These are phyloP conservation scores for Lagorchestes hirsutus DNA, from an alignment of 2,797 vertebrate genomes.

Conservation along the genomic window DNA sequence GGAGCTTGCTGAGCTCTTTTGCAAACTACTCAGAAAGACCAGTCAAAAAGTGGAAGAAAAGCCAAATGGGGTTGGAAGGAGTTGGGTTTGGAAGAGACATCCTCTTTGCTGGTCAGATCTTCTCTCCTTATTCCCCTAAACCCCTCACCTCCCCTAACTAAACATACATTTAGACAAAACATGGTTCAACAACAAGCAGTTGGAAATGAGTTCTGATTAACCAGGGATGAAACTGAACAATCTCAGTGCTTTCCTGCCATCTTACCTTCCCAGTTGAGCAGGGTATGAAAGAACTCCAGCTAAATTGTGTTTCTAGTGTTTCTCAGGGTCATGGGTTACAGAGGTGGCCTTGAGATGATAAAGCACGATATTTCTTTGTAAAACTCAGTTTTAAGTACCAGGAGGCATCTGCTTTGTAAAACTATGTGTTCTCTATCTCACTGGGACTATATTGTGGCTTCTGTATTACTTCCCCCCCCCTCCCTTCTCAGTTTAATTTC, in stretches of 20 bases:
- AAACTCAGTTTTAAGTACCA: neutral
- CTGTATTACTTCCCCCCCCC: neutral
- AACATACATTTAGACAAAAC: neutral
- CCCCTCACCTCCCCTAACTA: neutral
- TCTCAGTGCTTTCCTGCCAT: neutral
- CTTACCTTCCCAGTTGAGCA: constrained; percentile 29
- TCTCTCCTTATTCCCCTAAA: neutral
- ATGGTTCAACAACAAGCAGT: neutral
- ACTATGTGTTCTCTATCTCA: neutral
- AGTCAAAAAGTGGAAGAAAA: neutral
- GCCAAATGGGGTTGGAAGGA: neutral
- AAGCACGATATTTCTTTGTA: constrained; percentile 28
- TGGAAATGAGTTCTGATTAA: constrained; percentile 5
- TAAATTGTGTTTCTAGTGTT: neutral
- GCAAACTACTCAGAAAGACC: neutral
- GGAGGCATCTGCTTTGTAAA: constrained; percentile 42
- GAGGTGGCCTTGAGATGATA: neutral
- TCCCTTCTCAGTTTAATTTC: neutral
- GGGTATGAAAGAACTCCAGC: fast-evolving
- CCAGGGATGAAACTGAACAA: neutral
- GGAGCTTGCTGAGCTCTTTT: neutral
- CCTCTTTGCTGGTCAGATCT: neutral
- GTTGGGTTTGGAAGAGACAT: neutral
- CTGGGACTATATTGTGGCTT: neutral
- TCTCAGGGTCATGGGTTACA: neutral